A percentile compares a stretch with the other conserved stretches of the same genome.
phyloP scores from a whole-genome alignment of 1,140 invertebrate genomes.

The Sitophilus oryzae region DNA sequence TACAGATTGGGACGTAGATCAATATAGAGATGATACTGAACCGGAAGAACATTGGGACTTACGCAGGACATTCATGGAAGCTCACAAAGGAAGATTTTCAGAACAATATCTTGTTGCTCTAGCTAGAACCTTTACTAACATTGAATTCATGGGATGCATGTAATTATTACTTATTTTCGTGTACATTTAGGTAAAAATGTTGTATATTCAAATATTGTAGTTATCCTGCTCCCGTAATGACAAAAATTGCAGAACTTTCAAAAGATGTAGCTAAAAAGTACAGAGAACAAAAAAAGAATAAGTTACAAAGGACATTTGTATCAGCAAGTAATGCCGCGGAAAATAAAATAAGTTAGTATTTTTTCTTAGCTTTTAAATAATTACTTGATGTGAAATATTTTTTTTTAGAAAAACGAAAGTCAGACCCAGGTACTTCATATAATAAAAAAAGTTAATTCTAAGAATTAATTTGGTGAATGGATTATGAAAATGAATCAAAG shows the following conservation, averaged over 20 bases:
- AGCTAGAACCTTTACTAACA: slow-evolving; percentile 74
- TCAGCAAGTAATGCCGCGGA: slow-evolving; percentile 59
- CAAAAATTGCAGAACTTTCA: slow-evolving; percentile 63
- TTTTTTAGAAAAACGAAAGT: slow-evolving; percentile 18
- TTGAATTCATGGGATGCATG: slow-evolving; percentile 78
- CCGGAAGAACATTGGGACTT: slow-evolving; percentile 79
- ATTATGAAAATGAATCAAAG: too few relatives aligned
- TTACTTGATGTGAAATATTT: too few relatives aligned
- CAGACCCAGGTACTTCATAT: slow-evolving; percentile 17
- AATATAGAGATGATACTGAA: slow-evolving; percentile 63
- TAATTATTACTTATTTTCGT: slow-evolving; percentile 39
- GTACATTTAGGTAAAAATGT: neutral
- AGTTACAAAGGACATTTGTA: slow-evolving; percentile 58
- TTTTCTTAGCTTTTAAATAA: neutral
- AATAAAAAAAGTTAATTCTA: neutral
- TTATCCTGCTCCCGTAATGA: slow-evolving; percentile 72
- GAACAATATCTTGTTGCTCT: slow-evolving; percentile 71
- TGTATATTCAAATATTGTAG: slow-evolving; percentile 21
- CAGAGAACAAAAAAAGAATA: slow-evolving; percentile 51
- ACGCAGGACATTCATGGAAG: slow-evolving; percentile 62
- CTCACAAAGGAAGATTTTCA: slow-evolving; percentile 64
- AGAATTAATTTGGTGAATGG: too few relatives aligned
- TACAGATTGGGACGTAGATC: slow-evolving; percentile 56
- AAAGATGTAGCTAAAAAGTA: slow-evolving; percentile 57
- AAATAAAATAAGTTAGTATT: slow-evolving; percentile 39